Evolutionary conservation across 2,888 invertebrate genomes (phyloP).

Genomic region (Caenorhabditis sinica): DNA sequence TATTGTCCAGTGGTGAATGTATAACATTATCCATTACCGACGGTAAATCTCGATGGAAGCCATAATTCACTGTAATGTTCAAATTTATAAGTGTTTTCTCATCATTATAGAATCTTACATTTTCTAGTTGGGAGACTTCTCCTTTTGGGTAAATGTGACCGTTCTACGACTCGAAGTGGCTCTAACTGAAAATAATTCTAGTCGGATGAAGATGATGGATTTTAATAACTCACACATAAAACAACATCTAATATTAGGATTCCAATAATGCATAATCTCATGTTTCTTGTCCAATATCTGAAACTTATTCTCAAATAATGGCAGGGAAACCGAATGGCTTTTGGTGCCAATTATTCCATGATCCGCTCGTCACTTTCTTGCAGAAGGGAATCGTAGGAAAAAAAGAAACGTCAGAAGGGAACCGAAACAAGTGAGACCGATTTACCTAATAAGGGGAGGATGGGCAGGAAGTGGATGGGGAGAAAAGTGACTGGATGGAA

Average conservation of each 20-base stretch:
- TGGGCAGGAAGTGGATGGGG: conserved; percentile 46
- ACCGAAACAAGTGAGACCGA: conserved; percentile 63
- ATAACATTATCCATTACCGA: conserved; percentile 66
- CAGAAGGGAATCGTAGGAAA: conserved; percentile 17
- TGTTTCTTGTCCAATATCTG: conserved; percentile 8
- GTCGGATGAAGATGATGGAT: background rate
- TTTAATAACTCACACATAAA: conserved; percentile 30
- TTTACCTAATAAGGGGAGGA: conserved; percentile 58
- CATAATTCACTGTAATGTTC: conserved; percentile 57
- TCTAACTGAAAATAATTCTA: conserved; percentile 40
- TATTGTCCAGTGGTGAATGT: conserved; percentile 61
- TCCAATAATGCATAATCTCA: conserved; percentile 47
- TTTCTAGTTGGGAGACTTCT: conserved; percentile 55
- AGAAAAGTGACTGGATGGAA: conserved; percentile 8
- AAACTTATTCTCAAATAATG: conserved; percentile 26
- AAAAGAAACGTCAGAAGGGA: conserved; percentile 30
- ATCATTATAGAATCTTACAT: conserved; percentile 23
- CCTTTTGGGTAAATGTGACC: conserved; percentile 45
- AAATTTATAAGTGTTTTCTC: background rate
- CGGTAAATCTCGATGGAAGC: conserved; percentile 63
- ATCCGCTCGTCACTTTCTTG: conserved; percentile 45
- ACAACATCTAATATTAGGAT: conserved; percentile 26
- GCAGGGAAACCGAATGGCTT: conserved; percentile 20
- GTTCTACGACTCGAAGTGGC: conserved; percentile 51
- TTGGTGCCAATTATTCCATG: conserved; percentile 51